A percentile compares a stretch with the other conserved stretches of the same genome.
phyloP scores from a whole-genome alignment of 2,888 invertebrate genomes.

The Dinocampus coccinellae region DNA sequence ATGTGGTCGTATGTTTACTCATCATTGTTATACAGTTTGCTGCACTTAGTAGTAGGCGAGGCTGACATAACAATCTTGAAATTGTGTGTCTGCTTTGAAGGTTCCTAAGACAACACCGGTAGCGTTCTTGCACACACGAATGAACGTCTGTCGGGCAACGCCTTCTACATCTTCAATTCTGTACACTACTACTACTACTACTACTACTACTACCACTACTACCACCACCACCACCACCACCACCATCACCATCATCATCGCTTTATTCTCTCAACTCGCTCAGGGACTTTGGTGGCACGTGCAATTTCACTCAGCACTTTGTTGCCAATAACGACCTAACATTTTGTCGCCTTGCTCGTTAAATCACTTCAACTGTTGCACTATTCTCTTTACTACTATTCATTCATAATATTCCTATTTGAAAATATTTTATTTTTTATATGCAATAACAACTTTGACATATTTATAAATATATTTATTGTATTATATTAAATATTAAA shows the following conservation, averaged over 20 bases:
- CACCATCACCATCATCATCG: neutral
- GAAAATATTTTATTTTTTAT: too few species aligned
- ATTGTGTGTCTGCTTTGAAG: slow-evolving; percentile 50
- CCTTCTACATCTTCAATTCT: neutral
- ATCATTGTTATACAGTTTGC: slow-evolving; percentile 51
- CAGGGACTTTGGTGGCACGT: slow-evolving; percentile 26
- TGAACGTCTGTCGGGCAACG: neutral
- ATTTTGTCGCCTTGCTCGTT: slow-evolving; percentile 38
- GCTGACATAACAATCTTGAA: slow-evolving; percentile 51
- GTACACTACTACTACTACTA: neutral
- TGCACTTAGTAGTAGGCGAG: slow-evolving; percentile 40
- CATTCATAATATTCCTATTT: neutral
- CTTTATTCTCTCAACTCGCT: slow-evolving; percentile 31
- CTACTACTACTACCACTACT: slow-evolving; percentile 33
- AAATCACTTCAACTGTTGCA: slow-evolving; percentile 13
- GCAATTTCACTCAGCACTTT: slow-evolving; percentile 43
- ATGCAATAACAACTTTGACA: too few species aligned
- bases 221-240: slow-evolving; percentile 16
- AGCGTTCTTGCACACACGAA: slow-evolving; percentile 20
- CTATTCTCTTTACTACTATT: neutral
- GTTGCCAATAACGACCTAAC: slow-evolving; percentile 40
- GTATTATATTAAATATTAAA: too few species aligned
- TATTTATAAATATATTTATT: too few species aligned
- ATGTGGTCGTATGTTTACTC: slow-evolving; percentile 46
- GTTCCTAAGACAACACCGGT: slow-evolving; percentile 46